phyloP scores from a whole-genome alignment of 2,888 invertebrate species.

The Epistrophella euchroma region DNA sequence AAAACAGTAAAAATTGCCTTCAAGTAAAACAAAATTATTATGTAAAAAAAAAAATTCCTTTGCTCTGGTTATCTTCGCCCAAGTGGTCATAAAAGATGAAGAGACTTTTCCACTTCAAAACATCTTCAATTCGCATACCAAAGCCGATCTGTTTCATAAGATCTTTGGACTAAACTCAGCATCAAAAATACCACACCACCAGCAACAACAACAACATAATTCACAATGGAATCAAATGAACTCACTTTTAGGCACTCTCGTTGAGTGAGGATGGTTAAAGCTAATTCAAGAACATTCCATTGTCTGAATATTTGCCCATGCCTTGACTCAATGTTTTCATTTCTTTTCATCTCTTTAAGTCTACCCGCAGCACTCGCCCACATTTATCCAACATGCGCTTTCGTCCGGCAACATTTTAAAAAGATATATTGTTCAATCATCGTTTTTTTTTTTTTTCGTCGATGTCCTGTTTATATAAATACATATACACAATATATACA shows the following conservation, averaged over 20 bases:
- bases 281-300: constrained; percentile 72
- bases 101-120: constrained; percentile 4
- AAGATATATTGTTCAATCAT: constrained; percentile 70
- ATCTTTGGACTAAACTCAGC: neutral
- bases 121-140: constrained; percentile 30
- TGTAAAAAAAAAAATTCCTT: neutral
- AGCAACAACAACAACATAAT: constrained; percentile 12
- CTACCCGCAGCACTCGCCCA: too few relatives aligned
- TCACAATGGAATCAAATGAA: constrained; percentile 62
- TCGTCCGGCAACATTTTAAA: constrained; percentile 45
- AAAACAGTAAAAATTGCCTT: neutral
- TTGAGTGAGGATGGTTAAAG: constrained; percentile 62
- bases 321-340: constrained; percentile 46
- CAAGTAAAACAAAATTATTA: neutral
- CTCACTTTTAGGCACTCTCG: constrained; percentile 60
- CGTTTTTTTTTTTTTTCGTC: constrained; percentile 52
- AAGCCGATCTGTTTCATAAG: constrained; percentile 10
- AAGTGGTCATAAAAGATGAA: constrained; percentile 10
- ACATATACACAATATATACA: neutral
- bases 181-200: constrained; percentile 8
- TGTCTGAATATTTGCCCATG: constrained; percentile 68
- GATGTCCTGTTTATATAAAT: constrained; percentile 50
- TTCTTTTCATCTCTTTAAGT: neutral
- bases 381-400: constrained; percentile 23
- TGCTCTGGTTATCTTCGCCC: neutral